Conservation (phyloP, 1,140 invertebrate genomes). For the Euwallacea similis region DNA sequence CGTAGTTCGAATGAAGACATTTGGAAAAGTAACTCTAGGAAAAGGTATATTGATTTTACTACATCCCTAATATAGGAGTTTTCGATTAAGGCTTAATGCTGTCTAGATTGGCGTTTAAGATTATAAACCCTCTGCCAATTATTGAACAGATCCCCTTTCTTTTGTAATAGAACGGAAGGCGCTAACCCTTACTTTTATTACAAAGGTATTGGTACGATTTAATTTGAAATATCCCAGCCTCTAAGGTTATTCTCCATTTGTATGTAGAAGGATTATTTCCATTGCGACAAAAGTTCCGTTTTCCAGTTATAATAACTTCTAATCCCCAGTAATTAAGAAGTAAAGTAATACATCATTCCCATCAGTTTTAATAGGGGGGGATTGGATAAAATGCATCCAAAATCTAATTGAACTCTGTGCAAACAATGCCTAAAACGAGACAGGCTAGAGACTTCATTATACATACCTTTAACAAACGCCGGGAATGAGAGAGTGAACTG, state of each 20-base stretch:
- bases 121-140: slow-evolving; percentile 38
- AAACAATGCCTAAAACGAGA: slow-evolving; percentile 15
- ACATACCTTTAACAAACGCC: slow-evolving; percentile 10
- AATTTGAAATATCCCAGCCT: slow-evolving; percentile 12
- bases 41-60: slow-evolving; percentile 35
- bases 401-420: background rate
- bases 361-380: background rate
- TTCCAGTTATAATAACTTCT: too few relatives aligned
- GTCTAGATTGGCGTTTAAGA: slow-evolving; percentile 39
- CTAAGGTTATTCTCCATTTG: too few relatives aligned
- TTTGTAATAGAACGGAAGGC: slow-evolving; percentile 37
- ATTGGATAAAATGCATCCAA: slow-evolving; percentile 7
- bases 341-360: background rate
- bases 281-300: slow-evolving; percentile 1
- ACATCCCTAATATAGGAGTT: slow-evolving; percentile 37
- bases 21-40: slow-evolving; percentile 28
- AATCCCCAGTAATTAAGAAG: too few relatives aligned
- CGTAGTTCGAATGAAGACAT: slow-evolving; percentile 17
- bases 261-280: background rate
- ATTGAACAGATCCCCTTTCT: slow-evolving; percentile 35
- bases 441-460: slow-evolving; percentile 14
- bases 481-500: slow-evolving; percentile 17
- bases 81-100: slow-evolving; percentile 38
- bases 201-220: slow-evolving; percentile 16
- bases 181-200: slow-evolving; percentile 34